These are phyloP conservation scores for Typhlichthys subterraneus DNA, from an alignment of 2,797 vertebrate species.

Conservation along the genomic window DNA sequence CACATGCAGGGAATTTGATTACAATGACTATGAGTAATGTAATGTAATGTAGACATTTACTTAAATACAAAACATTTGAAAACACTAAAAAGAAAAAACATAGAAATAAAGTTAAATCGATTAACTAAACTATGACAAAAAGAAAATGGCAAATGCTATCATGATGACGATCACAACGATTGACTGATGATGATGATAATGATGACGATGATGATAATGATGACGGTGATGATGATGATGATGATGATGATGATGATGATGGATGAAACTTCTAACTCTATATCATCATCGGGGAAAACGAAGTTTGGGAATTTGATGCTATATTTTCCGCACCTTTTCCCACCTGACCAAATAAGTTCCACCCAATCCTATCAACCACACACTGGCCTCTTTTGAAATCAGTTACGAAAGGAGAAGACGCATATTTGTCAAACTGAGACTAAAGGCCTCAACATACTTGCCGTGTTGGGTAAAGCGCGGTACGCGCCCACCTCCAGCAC, in stretches of 20 bases:
- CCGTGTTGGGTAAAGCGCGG: too few relatives aligned
- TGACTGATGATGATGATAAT: background rate
- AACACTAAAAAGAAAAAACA: too few relatives aligned
- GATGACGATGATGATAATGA: constrained; percentile 9
- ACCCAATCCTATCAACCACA: background rate
- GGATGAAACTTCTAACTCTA: constrained; percentile 1
- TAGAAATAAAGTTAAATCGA: too few relatives aligned
- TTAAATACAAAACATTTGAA: too few relatives aligned
- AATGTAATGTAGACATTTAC: too few relatives aligned
- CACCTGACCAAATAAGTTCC: constrained; percentile 12
- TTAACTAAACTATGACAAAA: too few relatives aligned
- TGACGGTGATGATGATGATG: constrained; percentile 3
- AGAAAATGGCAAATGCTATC: background rate
- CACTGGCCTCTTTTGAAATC: constrained; percentile 52
- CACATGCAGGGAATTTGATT: too few relatives aligned
- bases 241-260: background rate
- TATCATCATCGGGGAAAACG: background rate
- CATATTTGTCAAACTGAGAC: constrained; percentile 27
- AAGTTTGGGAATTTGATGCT: background rate
- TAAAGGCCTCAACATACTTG: background rate
- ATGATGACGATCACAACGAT: background rate
- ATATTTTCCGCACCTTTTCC: background rate
- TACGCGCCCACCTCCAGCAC: too few relatives aligned
- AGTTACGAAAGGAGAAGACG: constrained; percentile 30
- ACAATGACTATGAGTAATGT: too few relatives aligned